phyloP scores from a whole-genome alignment of 1,140 invertebrate genomes.

The Drosophila sulfurigaster region DNA sequence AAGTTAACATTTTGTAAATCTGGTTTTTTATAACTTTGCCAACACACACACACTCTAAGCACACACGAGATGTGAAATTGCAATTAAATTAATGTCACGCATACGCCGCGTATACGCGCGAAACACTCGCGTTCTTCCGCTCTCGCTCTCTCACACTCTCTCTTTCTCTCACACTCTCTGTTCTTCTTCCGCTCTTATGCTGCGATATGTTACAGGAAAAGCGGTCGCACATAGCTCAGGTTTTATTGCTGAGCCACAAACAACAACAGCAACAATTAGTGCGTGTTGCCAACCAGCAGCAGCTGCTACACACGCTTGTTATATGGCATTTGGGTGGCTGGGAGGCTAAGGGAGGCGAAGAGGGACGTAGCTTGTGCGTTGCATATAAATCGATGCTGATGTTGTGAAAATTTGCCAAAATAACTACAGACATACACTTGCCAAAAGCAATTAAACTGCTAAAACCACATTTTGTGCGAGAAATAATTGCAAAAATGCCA shows the following conservation, averaged over 20 bases:
- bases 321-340: conserved; percentile 23
- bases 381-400: conserved; percentile 81
- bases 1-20: conserved; percentile 83
- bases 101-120: conserved; percentile 73
- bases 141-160: background rate
- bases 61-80: conserved; percentile 71
- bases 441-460: conserved; percentile 83
- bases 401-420: conserved; percentile 81
- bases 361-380: conserved; percentile 55
- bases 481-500: conserved; percentile 84
- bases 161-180: background rate
- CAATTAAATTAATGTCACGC: conserved; percentile 84
- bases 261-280: conserved; percentile 67
- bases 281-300: conserved; percentile 74
- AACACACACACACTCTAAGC: conserved; percentile 34
- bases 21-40: conserved; percentile 80
- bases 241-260: conserved; percentile 69
- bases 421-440: conserved; percentile 74
- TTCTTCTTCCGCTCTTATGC: too few relatives aligned
- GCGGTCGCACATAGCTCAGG: conserved; percentile 64
- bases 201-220: conserved; percentile 64
- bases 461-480: conserved; percentile 83
- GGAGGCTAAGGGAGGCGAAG: background rate
- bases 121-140: conserved; percentile 9
- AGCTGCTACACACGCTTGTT: conserved; percentile 52